Evolutionary conservation across 2,797 vertebrate genomes (phyloP), one percentile per base, ranked within the genome.

Genomic region (Anguilla pacifica): DNA sequence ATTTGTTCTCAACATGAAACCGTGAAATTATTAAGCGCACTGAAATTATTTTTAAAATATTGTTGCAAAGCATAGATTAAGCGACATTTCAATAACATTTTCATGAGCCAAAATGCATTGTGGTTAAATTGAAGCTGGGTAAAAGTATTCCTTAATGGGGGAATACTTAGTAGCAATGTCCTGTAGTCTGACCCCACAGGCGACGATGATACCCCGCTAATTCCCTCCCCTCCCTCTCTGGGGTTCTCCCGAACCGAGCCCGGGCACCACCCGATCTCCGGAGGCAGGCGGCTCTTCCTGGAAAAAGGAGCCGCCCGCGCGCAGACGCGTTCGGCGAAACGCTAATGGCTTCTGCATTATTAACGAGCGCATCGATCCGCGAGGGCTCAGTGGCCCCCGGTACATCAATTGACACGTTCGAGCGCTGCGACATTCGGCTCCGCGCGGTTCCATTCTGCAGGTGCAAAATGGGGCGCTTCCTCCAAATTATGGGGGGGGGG

Each of bases 321-420:
- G 43, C 6, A n/a, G 15, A 81, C 39, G 9, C 55, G 15, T 19
- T 57, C 39, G 67, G 39, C 25, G 35, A 59, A 67, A 39, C 35
- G 61, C 55, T 85, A 61, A 85, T 61, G 84, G 84, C 10, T 67
- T 64, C 39, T 85, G 22, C 84, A 85, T 85, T 61, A 85, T 67
- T 64, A 64, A 85, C 64, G 84, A 84, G 83, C 5, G 5, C 53
- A 61, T 61, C 31, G 59, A 85, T 85, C 31, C 31, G 84, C 19
- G 2, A 85, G 55, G 19, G 46, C 59, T 67, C 55, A 19, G 59
- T 35, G 6, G 13, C 22, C 46, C 83, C 59, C 35, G 7, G 15
- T 43, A 67, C 64, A 85, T 85, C 84, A 85, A 85, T 85, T 9
- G 35, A 61, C 57, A 85, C 84, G 46, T 64, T 46, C 59, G 1